Evolutionary conservation across 2,888 invertebrate species (phyloP).

Genomic region (Rhingia rostrata): DNA sequence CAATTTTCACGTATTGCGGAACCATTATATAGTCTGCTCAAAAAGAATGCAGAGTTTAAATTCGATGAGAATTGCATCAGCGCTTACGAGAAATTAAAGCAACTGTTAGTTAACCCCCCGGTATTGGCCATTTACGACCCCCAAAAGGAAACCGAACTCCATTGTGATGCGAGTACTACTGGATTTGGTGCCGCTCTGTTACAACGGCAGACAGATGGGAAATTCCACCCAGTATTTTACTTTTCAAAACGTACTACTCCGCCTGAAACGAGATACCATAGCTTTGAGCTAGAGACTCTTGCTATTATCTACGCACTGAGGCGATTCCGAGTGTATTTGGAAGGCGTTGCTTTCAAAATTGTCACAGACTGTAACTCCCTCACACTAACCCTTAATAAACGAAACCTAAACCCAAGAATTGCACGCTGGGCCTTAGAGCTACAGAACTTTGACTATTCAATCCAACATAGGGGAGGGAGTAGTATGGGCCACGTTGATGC

Average conservation of each 20-base stretch:
- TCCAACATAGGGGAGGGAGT: constrained; percentile 7
- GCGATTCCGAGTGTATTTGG: constrained; percentile 66
- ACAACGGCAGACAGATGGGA: constrained; percentile 66
- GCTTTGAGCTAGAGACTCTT: constrained; percentile 50
- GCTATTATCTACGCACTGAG: constrained; percentile 75
- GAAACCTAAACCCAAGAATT: constrained; percentile 75
- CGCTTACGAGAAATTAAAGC: constrained; percentile 44
- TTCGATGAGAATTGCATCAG: neutral
- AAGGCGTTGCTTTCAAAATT: constrained; percentile 58
- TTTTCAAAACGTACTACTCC: constrained; percentile 70
- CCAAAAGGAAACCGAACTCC: constrained; percentile 77
- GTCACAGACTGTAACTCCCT: constrained; percentile 14
- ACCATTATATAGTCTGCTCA: no score
- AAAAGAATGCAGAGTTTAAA: no score
- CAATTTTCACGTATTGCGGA: no score
- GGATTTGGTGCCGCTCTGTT: constrained; percentile 77
- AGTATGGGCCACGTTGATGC: constrained; percentile 40
- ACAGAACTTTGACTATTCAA: constrained; percentile 38
- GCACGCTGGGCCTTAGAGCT: constrained; percentile 76
- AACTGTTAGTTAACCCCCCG: constrained; percentile 53
- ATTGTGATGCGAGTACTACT: constrained; percentile 77
- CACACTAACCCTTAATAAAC: no score
- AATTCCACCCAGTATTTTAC: constrained; percentile 77
- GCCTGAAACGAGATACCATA: constrained; percentile 13
- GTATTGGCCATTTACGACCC: constrained; percentile 77